Percentiles rank a stretch among this genome's conserved stretches.
Conservation (phyloP, 1,140 invertebrate genomes). For the Hylyphantes graminicola region DNA sequence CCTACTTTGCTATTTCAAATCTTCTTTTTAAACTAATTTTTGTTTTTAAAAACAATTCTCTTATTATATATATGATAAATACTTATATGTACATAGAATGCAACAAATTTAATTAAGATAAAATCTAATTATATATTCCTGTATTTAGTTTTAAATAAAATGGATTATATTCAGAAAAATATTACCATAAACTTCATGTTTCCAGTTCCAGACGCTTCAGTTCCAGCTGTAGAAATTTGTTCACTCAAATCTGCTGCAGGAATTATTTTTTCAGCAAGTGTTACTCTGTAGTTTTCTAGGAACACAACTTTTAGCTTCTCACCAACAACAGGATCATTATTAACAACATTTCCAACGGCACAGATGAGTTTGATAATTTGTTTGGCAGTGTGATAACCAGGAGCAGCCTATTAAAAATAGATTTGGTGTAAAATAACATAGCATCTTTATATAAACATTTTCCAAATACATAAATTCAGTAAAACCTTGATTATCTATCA, state of each 20-base stretch:
- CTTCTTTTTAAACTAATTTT: too few relatives aligned
- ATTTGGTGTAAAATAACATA: not conserved
- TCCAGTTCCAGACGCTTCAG: constrained; percentile 96
- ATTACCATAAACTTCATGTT: constrained; percentile 88
- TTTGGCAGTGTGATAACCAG: constrained; percentile 98
- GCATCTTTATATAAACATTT: too few relatives aligned
- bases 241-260: constrained; percentile 98
- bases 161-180: not conserved
- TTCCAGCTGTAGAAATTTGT: constrained; percentile 95
- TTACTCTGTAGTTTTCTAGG: constrained; percentile 97
- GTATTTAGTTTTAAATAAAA: too few relatives aligned
- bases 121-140: too few relatives aligned
- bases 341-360: constrained; percentile 89
- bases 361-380: constrained; percentile 98
- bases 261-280: constrained; percentile 98
- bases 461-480: too few relatives aligned
- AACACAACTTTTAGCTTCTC: constrained; percentile 97
- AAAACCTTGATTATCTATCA: too few relatives aligned
- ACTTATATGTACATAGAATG: too few relatives aligned
- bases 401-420: constrained; percentile 77
- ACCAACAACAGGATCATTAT: constrained; percentile 97
- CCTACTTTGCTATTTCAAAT: too few relatives aligned
- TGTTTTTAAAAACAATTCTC: too few relatives aligned
- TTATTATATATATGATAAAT: too few relatives aligned
- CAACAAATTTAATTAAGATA: too few relatives aligned